These are phyloP conservation scores for Meriones psammophilus DNA, from an alignment of 2,797 vertebrate species.

Conservation along the genomic window DNA sequence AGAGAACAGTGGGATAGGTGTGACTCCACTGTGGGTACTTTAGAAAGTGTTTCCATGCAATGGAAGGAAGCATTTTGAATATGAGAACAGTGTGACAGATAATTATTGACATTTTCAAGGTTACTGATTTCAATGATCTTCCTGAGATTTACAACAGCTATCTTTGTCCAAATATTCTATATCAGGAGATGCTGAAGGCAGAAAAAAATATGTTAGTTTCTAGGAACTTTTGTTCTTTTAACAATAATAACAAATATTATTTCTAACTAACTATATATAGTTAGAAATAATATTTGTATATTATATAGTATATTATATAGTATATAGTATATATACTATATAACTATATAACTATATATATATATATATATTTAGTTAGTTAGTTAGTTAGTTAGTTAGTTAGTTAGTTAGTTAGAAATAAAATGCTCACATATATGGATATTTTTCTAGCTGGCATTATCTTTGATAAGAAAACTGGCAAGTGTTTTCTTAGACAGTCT, in stretches of 20 bases:
- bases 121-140: constrained; percentile 12
- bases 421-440: neutral
- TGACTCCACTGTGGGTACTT: neutral
- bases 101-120: neutral
- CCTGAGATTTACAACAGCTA: neutral
- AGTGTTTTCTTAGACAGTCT: neutral
- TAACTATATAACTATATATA: too few relatives aligned
- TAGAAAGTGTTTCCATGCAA: neutral
- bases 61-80: neutral
- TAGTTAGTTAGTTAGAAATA: too few relatives aligned
- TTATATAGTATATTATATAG: too few relatives aligned
- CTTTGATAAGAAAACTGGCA: neutral
- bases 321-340: too few relatives aligned
- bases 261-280: too few relatives aligned
- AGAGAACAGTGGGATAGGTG: neutral
- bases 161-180: neutral
- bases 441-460: neutral
- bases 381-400: too few relatives aligned
- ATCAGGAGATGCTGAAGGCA: neutral
- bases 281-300: too few relatives aligned
- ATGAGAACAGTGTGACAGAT: neutral
- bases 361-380: too few relatives aligned
- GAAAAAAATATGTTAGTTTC: neutral
- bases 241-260: neutral
- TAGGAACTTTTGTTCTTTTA: neutral